Conservation (phyloP, 1,140 invertebrate genomes). For the Drosophila murphyi region DNA sequence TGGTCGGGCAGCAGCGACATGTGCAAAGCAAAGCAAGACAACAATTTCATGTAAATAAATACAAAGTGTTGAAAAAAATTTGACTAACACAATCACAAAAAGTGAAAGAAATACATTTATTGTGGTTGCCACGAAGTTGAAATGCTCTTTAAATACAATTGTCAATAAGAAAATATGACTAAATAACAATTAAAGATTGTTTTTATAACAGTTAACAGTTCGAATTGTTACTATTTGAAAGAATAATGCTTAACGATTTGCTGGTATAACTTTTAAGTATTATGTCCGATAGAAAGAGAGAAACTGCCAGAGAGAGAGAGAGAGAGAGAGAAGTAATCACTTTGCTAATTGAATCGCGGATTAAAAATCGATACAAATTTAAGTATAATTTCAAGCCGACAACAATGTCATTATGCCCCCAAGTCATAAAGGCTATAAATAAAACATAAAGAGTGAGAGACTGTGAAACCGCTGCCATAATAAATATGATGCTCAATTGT, state of each 20-base stretch:
- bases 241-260: too few species aligned
- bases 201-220: too few species aligned
- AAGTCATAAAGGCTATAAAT: conserved; percentile 22
- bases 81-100: background rate
- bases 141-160: conserved; percentile 1
- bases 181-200: too few species aligned
- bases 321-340: too few species aligned
- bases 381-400: background rate
- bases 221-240: too few species aligned
- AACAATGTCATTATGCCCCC: conserved; percentile 16
- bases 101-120: background rate
- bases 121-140: background rate
- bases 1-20: background rate
- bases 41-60: conserved; percentile 53
- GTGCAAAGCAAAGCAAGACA: conserved; percentile 42
- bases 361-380: background rate
- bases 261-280: background rate
- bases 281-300: too few species aligned
- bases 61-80: conserved; percentile 29
- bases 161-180: too few species aligned
- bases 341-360: too few species aligned
- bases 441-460: conserved; percentile 10
- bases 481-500: conserved; percentile 71
- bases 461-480: conserved; percentile 42
- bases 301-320: too few species aligned